Percentiles rank a stretch among this genome's conserved stretches.
Evolutionary conservation across 2,797 vertebrate species (phyloP).

Genomic region (Eremophila alpestris): DNA sequence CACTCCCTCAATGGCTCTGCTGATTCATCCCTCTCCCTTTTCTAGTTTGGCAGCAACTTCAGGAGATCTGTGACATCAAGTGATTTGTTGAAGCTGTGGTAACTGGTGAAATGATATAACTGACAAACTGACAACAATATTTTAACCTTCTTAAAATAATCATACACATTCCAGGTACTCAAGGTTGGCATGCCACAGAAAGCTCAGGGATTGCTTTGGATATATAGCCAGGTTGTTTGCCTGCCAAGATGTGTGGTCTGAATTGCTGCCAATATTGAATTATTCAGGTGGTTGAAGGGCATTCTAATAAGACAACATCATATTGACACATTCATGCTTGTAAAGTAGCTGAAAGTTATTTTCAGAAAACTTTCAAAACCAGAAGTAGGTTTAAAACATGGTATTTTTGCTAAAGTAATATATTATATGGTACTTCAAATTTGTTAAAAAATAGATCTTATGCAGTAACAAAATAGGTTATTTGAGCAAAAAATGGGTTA

Average conservation of each 20-base stretch:
- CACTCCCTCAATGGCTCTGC: background rate
- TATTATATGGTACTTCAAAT: background rate
- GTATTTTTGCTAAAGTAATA: background rate
- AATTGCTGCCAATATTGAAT: constrained; percentile 8
- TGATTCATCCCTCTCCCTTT: background rate
- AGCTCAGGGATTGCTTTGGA: background rate
- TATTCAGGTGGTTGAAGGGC: constrained; percentile 13
- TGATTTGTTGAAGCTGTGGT: background rate
- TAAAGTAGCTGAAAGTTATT: background rate
- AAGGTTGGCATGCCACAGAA: background rate
- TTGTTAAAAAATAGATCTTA: background rate
- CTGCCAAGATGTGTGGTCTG: constrained; percentile 10
- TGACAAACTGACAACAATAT: background rate
- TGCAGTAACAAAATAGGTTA: background rate
- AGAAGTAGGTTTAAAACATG: background rate
- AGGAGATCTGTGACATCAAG: background rate
- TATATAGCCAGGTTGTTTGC: background rate
- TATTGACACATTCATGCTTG: background rate
- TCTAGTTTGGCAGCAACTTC: background rate
- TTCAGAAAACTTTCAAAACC: background rate
- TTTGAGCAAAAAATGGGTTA: background rate
- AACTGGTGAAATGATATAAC: background rate
- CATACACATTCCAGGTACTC: background rate
- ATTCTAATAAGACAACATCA: background rate
- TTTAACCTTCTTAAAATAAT: constrained; percentile 4